phyloP scores from a whole-genome alignment of 2,888 invertebrate species.

The Odontothrips loti region DNA sequence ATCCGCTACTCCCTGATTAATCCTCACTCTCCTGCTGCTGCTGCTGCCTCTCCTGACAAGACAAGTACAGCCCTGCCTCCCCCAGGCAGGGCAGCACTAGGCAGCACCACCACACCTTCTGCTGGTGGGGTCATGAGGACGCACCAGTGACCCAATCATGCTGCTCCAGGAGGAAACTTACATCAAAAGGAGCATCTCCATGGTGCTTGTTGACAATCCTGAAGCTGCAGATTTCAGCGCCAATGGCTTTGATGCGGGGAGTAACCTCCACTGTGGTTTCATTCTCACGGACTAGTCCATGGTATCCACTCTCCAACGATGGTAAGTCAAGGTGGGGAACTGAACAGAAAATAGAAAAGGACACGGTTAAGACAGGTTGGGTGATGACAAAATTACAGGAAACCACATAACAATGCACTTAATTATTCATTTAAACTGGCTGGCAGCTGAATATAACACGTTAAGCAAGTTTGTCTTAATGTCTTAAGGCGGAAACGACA shows the following conservation, averaged over 20 bases:
- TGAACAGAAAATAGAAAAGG: slow-evolving; percentile 47
- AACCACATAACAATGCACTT: too few species aligned
- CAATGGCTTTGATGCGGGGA: slow-evolving; percentile 80
- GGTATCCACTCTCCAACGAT: slow-evolving; percentile 82
- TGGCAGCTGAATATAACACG: too few species aligned
- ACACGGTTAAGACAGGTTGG: not conserved
- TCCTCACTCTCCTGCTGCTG: too few species aligned
- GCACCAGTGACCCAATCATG: too few species aligned
- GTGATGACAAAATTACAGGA: too few species aligned
- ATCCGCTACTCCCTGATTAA: too few species aligned
- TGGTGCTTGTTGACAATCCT: slow-evolving; percentile 87
- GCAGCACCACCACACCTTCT: too few species aligned
- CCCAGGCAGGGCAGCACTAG: too few species aligned
- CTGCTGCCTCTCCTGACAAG: not conserved
- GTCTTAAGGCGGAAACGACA: too few species aligned
- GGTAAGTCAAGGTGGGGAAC: slow-evolving; percentile 71
- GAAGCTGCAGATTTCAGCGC: slow-evolving; percentile 77
- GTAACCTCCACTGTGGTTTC: slow-evolving; percentile 89
- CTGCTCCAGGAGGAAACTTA: slow-evolving; percentile 47
- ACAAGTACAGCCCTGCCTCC: not conserved
- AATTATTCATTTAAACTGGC: not conserved
- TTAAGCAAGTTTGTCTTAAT: too few species aligned
- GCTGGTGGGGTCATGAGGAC: too few species aligned
- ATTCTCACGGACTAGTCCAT: slow-evolving; percentile 88
- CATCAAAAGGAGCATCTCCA: slow-evolving; percentile 90